A percentile compares a stretch with the other conserved stretches of the same genome.
phyloP scores from a whole-genome alignment of 2,113 vertebrate genomes.

The Dendropsophus ebraccatus region DNA sequence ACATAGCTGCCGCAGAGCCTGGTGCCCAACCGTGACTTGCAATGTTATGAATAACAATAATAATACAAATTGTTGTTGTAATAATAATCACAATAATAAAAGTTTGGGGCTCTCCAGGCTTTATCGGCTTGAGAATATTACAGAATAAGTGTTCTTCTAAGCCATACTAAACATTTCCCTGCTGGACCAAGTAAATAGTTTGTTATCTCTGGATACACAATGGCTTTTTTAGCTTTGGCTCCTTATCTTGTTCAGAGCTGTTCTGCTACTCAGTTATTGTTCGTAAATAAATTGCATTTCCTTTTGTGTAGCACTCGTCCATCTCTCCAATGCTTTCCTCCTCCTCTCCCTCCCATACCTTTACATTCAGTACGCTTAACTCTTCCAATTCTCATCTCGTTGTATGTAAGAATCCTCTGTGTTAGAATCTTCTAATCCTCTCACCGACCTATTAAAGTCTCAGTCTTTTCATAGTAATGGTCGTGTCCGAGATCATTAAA shows the following conservation, averaged over 20 bases:
- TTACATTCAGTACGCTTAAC: constrained; percentile 22
- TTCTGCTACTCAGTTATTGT: constrained; percentile 57
- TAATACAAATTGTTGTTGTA: constrained; percentile 51
- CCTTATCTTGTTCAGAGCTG: constrained; percentile 59
- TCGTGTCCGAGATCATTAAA: neutral
- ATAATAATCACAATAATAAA: constrained; percentile 57
- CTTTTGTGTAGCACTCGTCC: constrained; percentile 56
- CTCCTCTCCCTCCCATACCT: constrained; percentile 2
- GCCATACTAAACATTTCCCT: constrained; percentile 55
- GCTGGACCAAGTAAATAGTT: constrained; percentile 58
- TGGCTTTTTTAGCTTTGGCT: constrained; percentile 54
- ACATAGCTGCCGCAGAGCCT: constrained; percentile 16
- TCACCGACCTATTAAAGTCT: neutral
- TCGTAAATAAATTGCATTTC: constrained; percentile 60
- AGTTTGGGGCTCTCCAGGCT: constrained; percentile 54
- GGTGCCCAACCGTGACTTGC: constrained; percentile 39
- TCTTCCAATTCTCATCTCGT: constrained; percentile 5
- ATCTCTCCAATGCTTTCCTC: constrained; percentile 20
- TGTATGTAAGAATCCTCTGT: neutral
- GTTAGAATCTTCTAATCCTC: neutral
- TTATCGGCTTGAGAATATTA: constrained; percentile 56
- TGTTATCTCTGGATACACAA: constrained; percentile 54
- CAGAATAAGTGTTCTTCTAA: constrained; percentile 57
- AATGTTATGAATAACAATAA: constrained; percentile 55
- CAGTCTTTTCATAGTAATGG: neutral